Evolutionary conservation across 2,888 invertebrate species (phyloP).

Genomic region (Melinaea menophilus): DNA sequence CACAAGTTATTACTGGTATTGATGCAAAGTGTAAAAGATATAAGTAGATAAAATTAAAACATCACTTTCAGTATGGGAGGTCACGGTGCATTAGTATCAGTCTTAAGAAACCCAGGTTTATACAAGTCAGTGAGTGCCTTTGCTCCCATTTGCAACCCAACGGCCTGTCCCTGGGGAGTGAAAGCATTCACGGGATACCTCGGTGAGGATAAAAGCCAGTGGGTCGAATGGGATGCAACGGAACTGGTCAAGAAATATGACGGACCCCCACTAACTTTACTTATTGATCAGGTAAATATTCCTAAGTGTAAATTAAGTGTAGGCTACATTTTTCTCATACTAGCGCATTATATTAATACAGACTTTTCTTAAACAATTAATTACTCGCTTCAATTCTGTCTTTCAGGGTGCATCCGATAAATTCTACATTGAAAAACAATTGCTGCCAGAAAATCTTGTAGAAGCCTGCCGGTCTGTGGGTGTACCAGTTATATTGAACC

Average conservation of each 20-base stretch:
- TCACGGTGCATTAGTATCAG: conserved; percentile 95
- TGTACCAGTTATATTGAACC: conserved; percentile 82
- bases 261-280: conserved; percentile 88
- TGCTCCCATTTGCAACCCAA: conserved; percentile 95
- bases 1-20: neutral
- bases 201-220: conserved; percentile 82
- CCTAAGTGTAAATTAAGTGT: neutral
- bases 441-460: conserved; percentile 90
- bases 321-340: neutral
- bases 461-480: conserved; percentile 83
- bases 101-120: conserved; percentile 92
- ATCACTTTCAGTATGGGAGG: conserved; percentile 92
- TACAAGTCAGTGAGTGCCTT: conserved; percentile 95
- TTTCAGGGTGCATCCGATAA: conserved; percentile 88
- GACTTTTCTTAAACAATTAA: neutral
- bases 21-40: neutral
- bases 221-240: conserved; percentile 94
- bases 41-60: neutral
- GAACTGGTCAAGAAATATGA: conserved; percentile 88
- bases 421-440: conserved; percentile 85
- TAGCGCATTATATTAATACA: too few species aligned
- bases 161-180: conserved; percentile 89
- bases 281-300: conserved; percentile 89
- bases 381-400: neutral
- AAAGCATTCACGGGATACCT: conserved; percentile 91